Base-by-base conservation (phyloP, 2,113 vertebrate species). In the Castor canadensis region DNA sequence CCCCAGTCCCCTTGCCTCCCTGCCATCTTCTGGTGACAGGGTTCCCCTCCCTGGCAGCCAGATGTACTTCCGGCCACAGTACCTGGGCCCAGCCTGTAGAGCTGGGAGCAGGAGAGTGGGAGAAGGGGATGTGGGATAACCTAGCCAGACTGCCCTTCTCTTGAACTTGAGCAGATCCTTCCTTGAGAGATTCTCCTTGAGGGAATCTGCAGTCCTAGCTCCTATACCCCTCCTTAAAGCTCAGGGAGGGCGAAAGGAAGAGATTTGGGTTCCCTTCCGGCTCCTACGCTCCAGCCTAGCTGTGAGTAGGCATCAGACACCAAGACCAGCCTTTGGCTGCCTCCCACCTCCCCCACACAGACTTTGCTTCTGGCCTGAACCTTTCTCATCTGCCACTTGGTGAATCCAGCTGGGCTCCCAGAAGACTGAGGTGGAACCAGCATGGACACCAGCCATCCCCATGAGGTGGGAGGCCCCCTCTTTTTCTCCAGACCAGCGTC, bases 401-500 rank as follows among this genome's bases (percentile, higher is more conserved):
- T 49, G 62, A 60, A 54, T 71, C 80, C 62, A 16, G 45, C 38
- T 52, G 43, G 40, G 56, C 17, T 52, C 26, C 66, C 47, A n/a
- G n/a, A n/a, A n/a, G n/a, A n/a, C n/a, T n/a, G n/a, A n/a, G n/a
- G n/a, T n/a, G n/a, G n/a, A n/a, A n/a, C n/a, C n/a, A n/a, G n/a
- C n/a, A n/a, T n/a, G n/a, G n/a, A n/a, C n/a, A n/a, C n/a, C n/a
- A n/a, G n/a, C n/a, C n/a, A n/a, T n/a, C n/a, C n/a, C n/a, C n/a
- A n/a, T n/a, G n/a, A n/a, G n/a, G n/a, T n/a, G n/a, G 49, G 93
- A 77, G 54, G 40, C 71, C 43, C 13, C 28, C 64, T 17, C 15
- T 0, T 0, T 12, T 2, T 19, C 49, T 38, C 40, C 24, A 40
- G 58, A 54, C 56, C 45, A 67, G 47, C 1, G 0, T 47, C 89